Evolutionary conservation across 1,140 invertebrate genomes (phyloP).

Genomic region (Octopus bimaculoides): DNA sequence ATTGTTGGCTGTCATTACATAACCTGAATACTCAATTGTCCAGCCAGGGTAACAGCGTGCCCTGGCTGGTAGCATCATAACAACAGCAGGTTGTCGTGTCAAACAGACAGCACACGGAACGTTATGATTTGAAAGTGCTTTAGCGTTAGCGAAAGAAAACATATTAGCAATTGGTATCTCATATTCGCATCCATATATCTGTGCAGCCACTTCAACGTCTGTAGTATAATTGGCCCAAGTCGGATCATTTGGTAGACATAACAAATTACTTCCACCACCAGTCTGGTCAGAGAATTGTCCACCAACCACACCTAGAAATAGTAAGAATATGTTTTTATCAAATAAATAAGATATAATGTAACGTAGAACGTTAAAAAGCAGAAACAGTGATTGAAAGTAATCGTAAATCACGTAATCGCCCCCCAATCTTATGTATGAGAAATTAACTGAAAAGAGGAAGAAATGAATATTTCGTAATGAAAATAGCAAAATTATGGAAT

Average conservation of each 20-base stretch:
- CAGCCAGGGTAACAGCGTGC: constrained; percentile 22
- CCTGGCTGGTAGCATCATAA: constrained; percentile 15
- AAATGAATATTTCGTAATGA: too few species aligned
- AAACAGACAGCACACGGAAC: constrained; percentile 21
- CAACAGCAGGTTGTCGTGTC: not conserved
- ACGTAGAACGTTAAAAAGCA: too few species aligned
- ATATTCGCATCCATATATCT: not conserved
- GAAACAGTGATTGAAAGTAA: too few species aligned
- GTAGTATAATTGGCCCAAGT: not conserved
- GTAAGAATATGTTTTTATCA: not conserved
- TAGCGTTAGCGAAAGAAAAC: too few species aligned
- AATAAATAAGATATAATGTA: too few species aligned
- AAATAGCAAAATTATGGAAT: too few species aligned
- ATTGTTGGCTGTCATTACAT: constrained; percentile 13
- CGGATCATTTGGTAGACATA: not conserved
- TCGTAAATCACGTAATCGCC: too few species aligned
- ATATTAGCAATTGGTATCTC: not conserved
- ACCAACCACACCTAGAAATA: not conserved
- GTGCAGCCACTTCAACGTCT: not conserved
- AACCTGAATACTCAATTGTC: constrained; percentile 24
- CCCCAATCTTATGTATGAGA: too few species aligned
- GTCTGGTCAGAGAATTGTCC: not conserved
- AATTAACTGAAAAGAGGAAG: too few species aligned
- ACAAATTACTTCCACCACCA: not conserved
- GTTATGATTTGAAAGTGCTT: not conserved